Percentiles rank a stretch among this genome's conserved stretches.
phyloP scores from a whole-genome alignment of 64 coral and sea anemone species.

The Dendronephthya gigantea region DNA sequence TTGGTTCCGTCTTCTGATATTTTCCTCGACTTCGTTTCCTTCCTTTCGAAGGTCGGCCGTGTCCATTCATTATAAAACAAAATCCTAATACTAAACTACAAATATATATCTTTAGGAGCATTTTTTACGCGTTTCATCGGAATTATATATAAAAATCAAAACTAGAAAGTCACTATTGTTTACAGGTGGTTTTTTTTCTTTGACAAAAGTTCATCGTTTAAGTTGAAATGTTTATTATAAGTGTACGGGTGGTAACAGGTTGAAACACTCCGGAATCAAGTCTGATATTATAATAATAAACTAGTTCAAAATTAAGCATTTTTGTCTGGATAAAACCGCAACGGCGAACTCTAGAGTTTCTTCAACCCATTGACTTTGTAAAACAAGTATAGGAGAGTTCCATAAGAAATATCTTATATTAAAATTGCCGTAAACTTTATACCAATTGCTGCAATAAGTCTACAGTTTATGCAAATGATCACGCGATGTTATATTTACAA shows the following conservation, averaged over 20 bases:
- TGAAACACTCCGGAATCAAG: not conserved
- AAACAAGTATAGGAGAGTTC: no score
- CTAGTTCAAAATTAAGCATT: no score
- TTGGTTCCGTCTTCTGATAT: not conserved
- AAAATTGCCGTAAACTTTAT: no score
- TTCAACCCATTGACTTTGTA: no score
- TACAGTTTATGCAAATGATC: no score
- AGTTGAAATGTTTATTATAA: not conserved
- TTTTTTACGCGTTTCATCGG: not conserved
- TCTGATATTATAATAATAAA: no score
- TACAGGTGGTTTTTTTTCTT: not conserved
- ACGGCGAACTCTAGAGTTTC: no score
- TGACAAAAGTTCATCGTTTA: not conserved
- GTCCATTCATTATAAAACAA: not conserved
- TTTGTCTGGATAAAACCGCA: no score
- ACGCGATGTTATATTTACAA: no score
- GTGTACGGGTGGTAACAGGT: not conserved
- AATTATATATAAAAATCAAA: not conserved
- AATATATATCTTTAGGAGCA: not conserved
- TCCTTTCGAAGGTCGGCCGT: not conserved
- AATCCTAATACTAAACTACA: not conserved
- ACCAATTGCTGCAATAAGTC: no score
- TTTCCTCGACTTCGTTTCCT: not conserved
- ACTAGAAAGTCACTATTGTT: conserved; percentile 11
- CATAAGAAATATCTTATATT: no score